Evolutionary conservation across 2,113 vertebrate species (phyloP).

Genomic region (Oncorhynchus tshawytscha): DNA sequence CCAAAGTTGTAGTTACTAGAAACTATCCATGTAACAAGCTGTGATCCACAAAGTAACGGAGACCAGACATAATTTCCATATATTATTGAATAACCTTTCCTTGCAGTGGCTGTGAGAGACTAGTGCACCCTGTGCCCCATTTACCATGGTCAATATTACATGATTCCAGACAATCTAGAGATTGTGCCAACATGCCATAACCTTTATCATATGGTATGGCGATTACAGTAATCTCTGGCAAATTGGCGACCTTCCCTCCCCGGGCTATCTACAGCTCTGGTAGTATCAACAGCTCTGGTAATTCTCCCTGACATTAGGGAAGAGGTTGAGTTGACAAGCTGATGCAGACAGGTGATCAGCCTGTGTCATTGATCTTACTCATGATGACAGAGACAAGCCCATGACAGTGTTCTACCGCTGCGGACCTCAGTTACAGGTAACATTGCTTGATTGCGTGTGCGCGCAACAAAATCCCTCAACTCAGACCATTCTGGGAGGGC

Average conservation of each 20-base stretch:
- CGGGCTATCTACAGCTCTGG: neutral
- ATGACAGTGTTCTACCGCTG: neutral
- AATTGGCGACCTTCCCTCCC: slow-evolving; percentile 29
- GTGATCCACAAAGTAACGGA: slow-evolving; percentile 26
- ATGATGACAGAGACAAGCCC: neutral
- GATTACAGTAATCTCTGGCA: slow-evolving; percentile 35
- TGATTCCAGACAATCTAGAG: slow-evolving; percentile 38
- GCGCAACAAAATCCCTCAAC: neutral
- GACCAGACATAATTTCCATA: slow-evolving; percentile 58
- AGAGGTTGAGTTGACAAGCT: slow-evolving; percentile 18
- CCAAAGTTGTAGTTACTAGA: slow-evolving; percentile 14
- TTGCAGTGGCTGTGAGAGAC: slow-evolving; percentile 17
- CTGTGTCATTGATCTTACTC: neutral
- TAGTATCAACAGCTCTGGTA: slow-evolving; percentile 34
- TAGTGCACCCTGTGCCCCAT: slow-evolving; percentile 19
- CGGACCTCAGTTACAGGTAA: neutral
- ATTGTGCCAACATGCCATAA: slow-evolving; percentile 47
- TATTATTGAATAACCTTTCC: slow-evolving; percentile 66
- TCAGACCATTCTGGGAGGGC: neutral
- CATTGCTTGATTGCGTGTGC: neutral
- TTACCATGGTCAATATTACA: slow-evolving; percentile 40
- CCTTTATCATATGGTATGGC: slow-evolving; percentile 29
- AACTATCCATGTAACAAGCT: slow-evolving; percentile 19
- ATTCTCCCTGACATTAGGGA: slow-evolving; percentile 22
- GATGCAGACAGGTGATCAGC: slow-evolving; percentile 22